Base-by-base conservation (phyloP, 2,888 invertebrate species). In the Lochmaea capreae region DNA sequence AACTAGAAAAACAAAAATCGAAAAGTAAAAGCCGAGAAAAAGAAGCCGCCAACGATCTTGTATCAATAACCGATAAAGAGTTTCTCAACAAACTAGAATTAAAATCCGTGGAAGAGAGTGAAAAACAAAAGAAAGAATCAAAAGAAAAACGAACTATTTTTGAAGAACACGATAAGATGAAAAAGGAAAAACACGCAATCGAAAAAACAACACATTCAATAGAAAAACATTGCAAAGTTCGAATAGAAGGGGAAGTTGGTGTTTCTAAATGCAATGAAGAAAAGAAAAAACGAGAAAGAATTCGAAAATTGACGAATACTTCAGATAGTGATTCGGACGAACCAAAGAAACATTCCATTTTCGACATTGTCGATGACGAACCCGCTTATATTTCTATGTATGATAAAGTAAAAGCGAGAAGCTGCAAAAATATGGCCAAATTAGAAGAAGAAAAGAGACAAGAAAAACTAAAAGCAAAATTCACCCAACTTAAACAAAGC, bases 321-420 rank as follows among this genome's bases (percentile, higher is more conserved):
- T 91, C 92, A 16, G 92, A 92, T 67, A 91, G 89, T 76, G 94
- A 94, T 86, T 93, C 94, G 9, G 95, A 94, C 84, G 94, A 93
- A 85, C 94, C 93, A 66, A 95, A 95, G 86, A 95, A 95, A 86
- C 96, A 95, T 89, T 96, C 96, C 71, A 96, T 96, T 83, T 96
- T 97, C 86, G 96, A 96, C 85, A 95, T 96, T 73, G 92, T 95
- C 61, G 94, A 95, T 84, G 96, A 96, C 83, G 96, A 94, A 74
- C 96, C 97, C 1, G 93, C 94, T 11, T 97, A 97, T 85, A 95
- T 97, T 75, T 97, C 97, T 11, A 98, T 98, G 98, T 98, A 98
- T 86, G 98, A 98, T 85, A 98, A 98, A 88, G 97, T 97, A 0
- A 97, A 97, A 87, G 97, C 97, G 3, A 91, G 97, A 57, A 96